These are phyloP conservation scores for Trichacis sp. DNA, from an alignment of 2,888 invertebrate species.

Conservation along the genomic window DNA sequence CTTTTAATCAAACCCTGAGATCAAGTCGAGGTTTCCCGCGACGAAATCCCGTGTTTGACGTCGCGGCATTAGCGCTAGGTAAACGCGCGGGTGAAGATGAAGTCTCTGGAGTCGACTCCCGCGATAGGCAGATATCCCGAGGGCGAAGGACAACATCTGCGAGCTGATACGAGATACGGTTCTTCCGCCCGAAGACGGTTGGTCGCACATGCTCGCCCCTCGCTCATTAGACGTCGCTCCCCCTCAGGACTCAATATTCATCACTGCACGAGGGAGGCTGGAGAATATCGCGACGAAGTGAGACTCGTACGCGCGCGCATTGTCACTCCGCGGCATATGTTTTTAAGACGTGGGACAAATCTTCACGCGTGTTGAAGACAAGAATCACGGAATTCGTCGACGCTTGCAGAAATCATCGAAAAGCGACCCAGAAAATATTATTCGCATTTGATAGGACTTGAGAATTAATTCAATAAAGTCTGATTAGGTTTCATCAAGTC, in stretches of 20 bases:
- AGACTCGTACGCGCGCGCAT: slow-evolving; percentile 37
- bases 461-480: too few species aligned
- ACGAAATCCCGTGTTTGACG: slow-evolving; percentile 20
- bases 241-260: slow-evolving; percentile 46
- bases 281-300: slow-evolving; percentile 45
- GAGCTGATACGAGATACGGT: slow-evolving; percentile 26
- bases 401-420: too few species aligned
- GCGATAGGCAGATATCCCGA: neutral
- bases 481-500: too few species aligned
- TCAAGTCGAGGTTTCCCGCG: slow-evolving; percentile 23
- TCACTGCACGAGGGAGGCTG: slow-evolving; percentile 47
- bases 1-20: too few species aligned
- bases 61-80: slow-evolving; percentile 43
- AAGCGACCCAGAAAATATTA: too few species aligned
- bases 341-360: slow-evolving; percentile 27
- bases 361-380: slow-evolving; percentile 6
- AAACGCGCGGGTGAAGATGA: slow-evolving; percentile 30
- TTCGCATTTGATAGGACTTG: too few species aligned
- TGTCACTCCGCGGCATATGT: slow-evolving; percentile 45
- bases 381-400: slow-evolving; percentile 5
- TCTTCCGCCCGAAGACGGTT: slow-evolving; percentile 34
- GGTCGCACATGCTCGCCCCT: slow-evolving; percentile 43
- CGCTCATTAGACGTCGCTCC: slow-evolving; percentile 48
- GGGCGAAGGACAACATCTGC: slow-evolving; percentile 28
- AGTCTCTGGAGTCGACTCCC: slow-evolving; percentile 15